Base-by-base conservation (phyloP, 2,797 vertebrate genomes). In the Eptatretus atami region DNA sequence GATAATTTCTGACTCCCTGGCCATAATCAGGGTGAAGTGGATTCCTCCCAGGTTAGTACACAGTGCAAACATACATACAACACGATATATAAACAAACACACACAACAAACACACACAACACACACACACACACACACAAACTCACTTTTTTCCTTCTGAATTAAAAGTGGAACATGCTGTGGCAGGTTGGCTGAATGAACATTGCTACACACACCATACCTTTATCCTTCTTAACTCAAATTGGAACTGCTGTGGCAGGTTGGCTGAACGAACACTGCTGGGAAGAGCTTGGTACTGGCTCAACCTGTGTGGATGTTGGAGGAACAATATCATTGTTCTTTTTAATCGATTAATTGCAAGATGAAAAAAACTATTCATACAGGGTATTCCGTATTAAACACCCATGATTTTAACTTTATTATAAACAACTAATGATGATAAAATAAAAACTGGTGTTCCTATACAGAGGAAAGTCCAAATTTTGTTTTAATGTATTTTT, bases 261-360 rank as follows among this genome's bases (percentile, higher is more conserved):
- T 94, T 65, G 86, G 85, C 71, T 87, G 83, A 53, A 86, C 86
- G 72, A 94, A 93, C 65, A 90, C 87, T 24, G 87, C 87, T 65
- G 87, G 86, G 69, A 94, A 93, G 67, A 94, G 75, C 67, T 92
- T 93, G 1, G 86, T 90, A 60, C 84, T 6, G 87, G 83, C 69
- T 94, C 87, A 75, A 94, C 86, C 87, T 94, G 71, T 60, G 70
- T 11, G 64, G 31, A 44, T 44, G 31, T 31, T 52, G 13, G 54
- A 24, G 25, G 63, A 13, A 19, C 53, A 63, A 11, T 63, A 52
- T 55, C 4, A 53, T 24, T 65, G 57, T 15, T n/a, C 10, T 10
- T 11, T 10, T n/a, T 25, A 15, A 10, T 11, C n/a, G 25, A 25
- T 11, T 10, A 61, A 10, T 15, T 11, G n/a, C 10, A 61, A 61